Conservation (phyloP, 2,113 vertebrate species). For the Physeter macrocephalus region DNA sequence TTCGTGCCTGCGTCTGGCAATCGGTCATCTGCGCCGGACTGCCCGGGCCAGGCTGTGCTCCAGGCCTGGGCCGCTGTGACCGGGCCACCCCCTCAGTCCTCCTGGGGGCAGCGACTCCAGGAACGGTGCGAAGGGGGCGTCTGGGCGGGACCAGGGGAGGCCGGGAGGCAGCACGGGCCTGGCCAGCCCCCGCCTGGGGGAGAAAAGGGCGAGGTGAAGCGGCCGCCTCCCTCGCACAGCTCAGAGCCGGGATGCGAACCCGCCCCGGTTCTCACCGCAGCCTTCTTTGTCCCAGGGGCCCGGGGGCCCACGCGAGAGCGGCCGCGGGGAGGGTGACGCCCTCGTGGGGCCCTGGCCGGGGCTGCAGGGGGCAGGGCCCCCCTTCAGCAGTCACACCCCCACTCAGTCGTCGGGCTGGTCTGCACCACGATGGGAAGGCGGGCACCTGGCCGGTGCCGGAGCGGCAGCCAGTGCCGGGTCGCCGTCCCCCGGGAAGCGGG, state of each 20-base stretch:
- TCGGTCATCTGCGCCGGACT: background rate
- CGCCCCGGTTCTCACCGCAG: background rate
- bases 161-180: no score
- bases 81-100: background rate
- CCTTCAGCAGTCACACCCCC: background rate
- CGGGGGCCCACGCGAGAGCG: background rate
- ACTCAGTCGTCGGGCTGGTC: background rate
- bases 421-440: background rate
- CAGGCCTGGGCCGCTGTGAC: background rate
- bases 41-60: background rate
- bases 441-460: background rate
- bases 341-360: background rate
- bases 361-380: background rate
- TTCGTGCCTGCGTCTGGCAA: accelerated
- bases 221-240: background rate
- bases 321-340: background rate
- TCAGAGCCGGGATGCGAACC: background rate
- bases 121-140: background rate
- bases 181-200: background rate
- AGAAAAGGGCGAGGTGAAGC: background rate
- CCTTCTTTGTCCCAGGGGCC: background rate
- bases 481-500: background rate
- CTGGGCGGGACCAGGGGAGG: background rate
- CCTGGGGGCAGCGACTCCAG: background rate
- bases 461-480: accelerated